A percentile compares a stretch with the other conserved stretches of the same genome.
Conservation (phyloP, 2,797 vertebrate species). For the Gadopsis marmoratus region DNA sequence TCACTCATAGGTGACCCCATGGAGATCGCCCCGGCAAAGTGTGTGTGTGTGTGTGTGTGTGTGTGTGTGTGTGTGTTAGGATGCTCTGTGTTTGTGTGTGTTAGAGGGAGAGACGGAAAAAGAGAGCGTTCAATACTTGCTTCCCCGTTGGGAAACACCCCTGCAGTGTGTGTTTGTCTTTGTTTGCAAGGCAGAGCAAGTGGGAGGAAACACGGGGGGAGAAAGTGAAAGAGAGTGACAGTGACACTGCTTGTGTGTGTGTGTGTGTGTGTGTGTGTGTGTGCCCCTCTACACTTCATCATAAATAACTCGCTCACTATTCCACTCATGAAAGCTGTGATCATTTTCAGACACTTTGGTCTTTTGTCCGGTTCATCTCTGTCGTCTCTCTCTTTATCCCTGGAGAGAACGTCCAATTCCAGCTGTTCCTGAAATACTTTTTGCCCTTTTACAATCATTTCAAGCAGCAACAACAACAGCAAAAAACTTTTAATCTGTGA, state of each 20-base stretch:
- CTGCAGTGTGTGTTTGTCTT: slow-evolving; percentile 49
- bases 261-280: slow-evolving; percentile 3
- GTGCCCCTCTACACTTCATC: slow-evolving; percentile 40
- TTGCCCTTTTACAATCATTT: neutral
- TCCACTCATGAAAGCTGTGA: slow-evolving; percentile 29
- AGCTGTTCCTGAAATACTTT: neutral
- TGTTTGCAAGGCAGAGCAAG: slow-evolving; percentile 42
- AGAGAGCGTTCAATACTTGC: slow-evolving; percentile 37
- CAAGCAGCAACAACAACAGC: slow-evolving; percentile 18
- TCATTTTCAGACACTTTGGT: slow-evolving; percentile 22
- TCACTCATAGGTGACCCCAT: slow-evolving; percentile 58
- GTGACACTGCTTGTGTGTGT: slow-evolving; percentile 7
- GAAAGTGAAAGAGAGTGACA: slow-evolving; percentile 23
- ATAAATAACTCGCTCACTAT: slow-evolving; percentile 15
- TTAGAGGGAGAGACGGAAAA: slow-evolving; percentile 12
- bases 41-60: slow-evolving; percentile 18
- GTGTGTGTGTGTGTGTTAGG: slow-evolving; percentile 8
- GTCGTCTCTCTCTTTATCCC: slow-evolving; percentile 7
- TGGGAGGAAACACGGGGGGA: slow-evolving; percentile 26
- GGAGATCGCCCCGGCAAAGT: slow-evolving; percentile 37
- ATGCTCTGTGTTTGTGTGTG: neutral
- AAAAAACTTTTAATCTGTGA: slow-evolving; percentile 5
- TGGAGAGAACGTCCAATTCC: neutral
- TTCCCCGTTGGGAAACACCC: slow-evolving; percentile 49
- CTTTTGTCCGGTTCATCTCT: neutral